Evolutionary conservation across 1,140 invertebrate species (phyloP).

Genomic region (Neodiprion fabricii): DNA sequence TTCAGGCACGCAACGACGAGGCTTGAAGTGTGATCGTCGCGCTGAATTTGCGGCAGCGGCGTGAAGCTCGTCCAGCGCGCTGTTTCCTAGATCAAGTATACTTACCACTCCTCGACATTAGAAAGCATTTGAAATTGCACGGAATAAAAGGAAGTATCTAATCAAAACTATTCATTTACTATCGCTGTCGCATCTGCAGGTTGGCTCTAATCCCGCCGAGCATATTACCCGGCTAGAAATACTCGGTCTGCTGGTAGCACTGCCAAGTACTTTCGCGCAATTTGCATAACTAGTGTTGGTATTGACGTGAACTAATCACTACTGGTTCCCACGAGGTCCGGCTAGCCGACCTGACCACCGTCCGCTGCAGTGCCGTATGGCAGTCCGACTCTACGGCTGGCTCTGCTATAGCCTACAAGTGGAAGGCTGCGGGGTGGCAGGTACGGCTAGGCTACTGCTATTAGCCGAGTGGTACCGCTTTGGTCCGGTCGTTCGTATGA

Average conservation of each 20-base stretch:
- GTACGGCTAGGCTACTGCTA: not conserved
- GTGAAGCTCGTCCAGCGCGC: too few relatives aligned
- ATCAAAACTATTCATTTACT: too few relatives aligned
- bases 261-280: slow-evolving; percentile 54
- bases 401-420: not conserved
- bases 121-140: too few relatives aligned
- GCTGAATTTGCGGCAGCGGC: too few relatives aligned
- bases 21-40: too few relatives aligned
- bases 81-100: too few relatives aligned
- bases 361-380: slow-evolving; percentile 20
- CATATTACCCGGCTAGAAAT: not conserved
- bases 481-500: slow-evolving; percentile 4
- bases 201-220: not conserved
- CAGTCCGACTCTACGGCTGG: slow-evolving; percentile 17
- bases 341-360: slow-evolving; percentile 37
- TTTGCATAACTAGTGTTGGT: slow-evolving; percentile 55
- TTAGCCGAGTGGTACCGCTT: not conserved
- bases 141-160: too few relatives aligned
- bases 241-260: slow-evolving; percentile 15
- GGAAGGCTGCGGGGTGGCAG: not conserved
- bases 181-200: too few relatives aligned
- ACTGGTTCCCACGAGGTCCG: slow-evolving; percentile 55
- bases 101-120: too few relatives aligned
- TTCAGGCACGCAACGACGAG: too few relatives aligned
- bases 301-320: slow-evolving; percentile 57